phyloP scores from a whole-genome alignment of 2,113 vertebrate species.

The Melanerpes aurifrons region DNA sequence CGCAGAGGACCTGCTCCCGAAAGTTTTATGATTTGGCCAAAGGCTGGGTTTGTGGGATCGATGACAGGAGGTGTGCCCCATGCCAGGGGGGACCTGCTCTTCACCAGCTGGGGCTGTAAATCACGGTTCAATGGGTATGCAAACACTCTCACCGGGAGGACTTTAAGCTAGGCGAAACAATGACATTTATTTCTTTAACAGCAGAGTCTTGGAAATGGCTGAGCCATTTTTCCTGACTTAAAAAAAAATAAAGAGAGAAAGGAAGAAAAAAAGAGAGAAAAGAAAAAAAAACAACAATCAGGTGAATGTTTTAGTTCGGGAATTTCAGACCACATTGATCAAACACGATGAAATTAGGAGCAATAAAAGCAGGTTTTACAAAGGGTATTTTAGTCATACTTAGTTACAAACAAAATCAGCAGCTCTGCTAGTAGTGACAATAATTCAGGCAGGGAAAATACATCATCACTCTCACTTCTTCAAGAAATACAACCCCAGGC shows the following conservation, averaged over 20 bases:
- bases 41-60: constrained; percentile 21
- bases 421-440: neutral
- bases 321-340: neutral
- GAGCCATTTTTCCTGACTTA: neutral
- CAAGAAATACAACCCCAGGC: neutral
- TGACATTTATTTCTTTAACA: neutral
- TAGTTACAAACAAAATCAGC: neutral
- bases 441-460: neutral
- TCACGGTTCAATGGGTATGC: neutral
- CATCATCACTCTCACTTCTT: fast-evolving
- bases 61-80: neutral
- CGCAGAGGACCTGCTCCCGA: fast-evolving
- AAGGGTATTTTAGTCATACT: neutral
- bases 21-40: constrained; percentile 1
- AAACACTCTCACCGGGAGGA: neutral
- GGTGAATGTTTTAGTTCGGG: neutral
- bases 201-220: neutral
- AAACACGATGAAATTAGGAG: neutral
- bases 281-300: neutral
- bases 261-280: neutral
- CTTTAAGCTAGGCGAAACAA: neutral
- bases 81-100: neutral
- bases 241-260: neutral
- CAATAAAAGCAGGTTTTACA: neutral
- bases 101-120: neutral